Evolutionary conservation across 2,797 vertebrate species (phyloP).

Genomic region (Silurus lanzhouensis): DNA sequence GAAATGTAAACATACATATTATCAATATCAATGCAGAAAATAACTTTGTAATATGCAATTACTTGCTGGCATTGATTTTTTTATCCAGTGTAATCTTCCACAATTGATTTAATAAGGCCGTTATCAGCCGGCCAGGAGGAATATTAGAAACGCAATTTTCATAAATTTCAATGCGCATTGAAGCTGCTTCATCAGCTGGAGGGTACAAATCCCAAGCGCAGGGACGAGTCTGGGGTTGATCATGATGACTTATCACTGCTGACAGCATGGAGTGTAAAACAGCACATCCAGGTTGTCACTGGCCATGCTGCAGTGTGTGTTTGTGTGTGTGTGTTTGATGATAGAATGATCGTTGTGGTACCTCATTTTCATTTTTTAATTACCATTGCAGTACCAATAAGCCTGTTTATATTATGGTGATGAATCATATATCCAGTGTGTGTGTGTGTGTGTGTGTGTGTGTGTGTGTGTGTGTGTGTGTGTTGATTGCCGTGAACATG

Average conservation of each 20-base stretch:
- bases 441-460: too few relatives aligned
- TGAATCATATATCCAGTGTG: not conserved
- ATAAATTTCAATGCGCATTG: conserved; percentile 83
- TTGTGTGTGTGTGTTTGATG: not conserved
- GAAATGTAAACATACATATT: conserved; percentile 94
- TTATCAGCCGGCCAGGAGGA: conserved; percentile 81
- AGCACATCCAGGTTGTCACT: conserved; percentile 19
- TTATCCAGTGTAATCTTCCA: conserved; percentile 82
- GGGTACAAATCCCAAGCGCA: conserved; percentile 62
- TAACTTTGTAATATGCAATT: conserved; percentile 96
- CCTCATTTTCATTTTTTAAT: not conserved
- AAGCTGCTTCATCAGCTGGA: conserved; percentile 70
- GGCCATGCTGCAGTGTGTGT: not conserved
- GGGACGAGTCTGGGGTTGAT: conserved; percentile 56
- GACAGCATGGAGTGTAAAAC: conserved; percentile 39
- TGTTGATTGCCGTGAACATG: not conserved
- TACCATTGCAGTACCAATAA: not conserved
- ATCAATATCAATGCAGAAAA: conserved; percentile 91
- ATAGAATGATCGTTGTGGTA: not conserved
- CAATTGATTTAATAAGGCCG: conserved; percentile 92
- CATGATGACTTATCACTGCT: conserved; percentile 56
- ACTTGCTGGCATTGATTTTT: conserved; percentile 89
- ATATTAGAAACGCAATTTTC: conserved; percentile 88
- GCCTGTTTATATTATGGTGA: not conserved
- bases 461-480: conserved; percentile 2